A percentile compares a stretch with the other conserved stretches of the same genome.
Evolutionary conservation across 1,140 invertebrate species (phyloP).

Genomic region (Halictus rubicundus): DNA sequence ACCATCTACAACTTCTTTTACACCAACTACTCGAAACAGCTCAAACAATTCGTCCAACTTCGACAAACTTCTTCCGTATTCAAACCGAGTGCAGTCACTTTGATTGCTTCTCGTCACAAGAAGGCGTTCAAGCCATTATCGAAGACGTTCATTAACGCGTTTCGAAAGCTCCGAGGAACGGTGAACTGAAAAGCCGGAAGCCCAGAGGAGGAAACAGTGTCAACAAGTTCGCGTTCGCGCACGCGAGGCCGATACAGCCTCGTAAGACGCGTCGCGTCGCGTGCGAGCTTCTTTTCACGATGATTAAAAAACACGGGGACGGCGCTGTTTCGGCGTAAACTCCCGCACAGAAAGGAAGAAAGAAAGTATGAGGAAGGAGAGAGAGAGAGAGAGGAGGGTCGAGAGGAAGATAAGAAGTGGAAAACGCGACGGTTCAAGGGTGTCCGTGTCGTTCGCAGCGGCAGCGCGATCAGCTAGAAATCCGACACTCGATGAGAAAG

Average conservation of each 20-base stretch:
- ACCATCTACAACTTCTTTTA: no score
- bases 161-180: no score
- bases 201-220: no score
- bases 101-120: no score
- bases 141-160: no score
- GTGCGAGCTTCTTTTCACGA: conserved; percentile 37
- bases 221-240: no score
- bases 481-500: conserved; percentile 60
- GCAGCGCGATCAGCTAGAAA: conserved; percentile 55
- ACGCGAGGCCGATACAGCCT: conserved; percentile 13
- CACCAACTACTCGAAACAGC: no score
- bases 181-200: no score
- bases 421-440: conserved; percentile 19
- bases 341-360: not conserved
- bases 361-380: not conserved
- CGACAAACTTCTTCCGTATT: no score
- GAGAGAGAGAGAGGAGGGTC: not conserved
- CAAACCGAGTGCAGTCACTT: no score
- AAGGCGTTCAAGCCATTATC: no score
- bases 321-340: conserved; percentile 9
- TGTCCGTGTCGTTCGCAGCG: conserved; percentile 32
- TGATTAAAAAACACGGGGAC: conserved; percentile 57
- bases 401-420: not conserved
- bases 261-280: conserved; percentile 24
- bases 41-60: no score